Percentiles rank a stretch among this genome's conserved stretches.
phyloP scores from a whole-genome alignment of 1,140 invertebrate species.

The Philopotamus ludificatus region DNA sequence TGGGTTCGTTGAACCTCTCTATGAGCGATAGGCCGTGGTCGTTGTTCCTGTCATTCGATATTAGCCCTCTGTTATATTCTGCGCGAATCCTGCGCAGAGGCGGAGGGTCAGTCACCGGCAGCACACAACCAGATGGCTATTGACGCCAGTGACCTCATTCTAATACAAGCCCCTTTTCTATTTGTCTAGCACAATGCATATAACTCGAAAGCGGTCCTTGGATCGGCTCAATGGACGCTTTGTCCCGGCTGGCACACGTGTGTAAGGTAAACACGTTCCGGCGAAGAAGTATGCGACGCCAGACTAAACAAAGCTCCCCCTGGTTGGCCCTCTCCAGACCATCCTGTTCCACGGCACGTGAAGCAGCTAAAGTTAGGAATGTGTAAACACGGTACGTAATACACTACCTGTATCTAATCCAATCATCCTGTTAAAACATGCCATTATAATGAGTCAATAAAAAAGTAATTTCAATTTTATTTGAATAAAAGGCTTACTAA shows the following conservation, averaged over 20 bases:
- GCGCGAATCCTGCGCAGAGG: not conserved
- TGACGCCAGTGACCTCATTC: not conserved
- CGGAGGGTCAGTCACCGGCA: not conserved
- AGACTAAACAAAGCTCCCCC: constrained; percentile 3
- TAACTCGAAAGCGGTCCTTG: not conserved
- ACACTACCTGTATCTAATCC: no score
- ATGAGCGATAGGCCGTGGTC: not conserved
- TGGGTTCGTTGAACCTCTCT: not conserved
- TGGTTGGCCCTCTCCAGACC: not conserved
- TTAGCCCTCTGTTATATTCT: not conserved
- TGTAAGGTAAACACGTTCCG: not conserved
- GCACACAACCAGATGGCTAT: not conserved
- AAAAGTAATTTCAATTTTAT: not conserved
- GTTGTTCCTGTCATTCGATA: not conserved
- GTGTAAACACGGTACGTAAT: no score
- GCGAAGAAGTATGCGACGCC: not conserved
- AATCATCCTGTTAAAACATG: no score
- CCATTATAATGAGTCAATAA: no score
- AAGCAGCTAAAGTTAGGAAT: no score
- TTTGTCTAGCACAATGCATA: not conserved
- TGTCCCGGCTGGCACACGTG: not conserved
- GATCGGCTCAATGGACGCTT: not conserved
- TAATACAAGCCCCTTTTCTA: not conserved
- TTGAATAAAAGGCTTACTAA: no score
- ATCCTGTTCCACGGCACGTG: no score